Evolutionary conservation across 1,140 invertebrate genomes (phyloP).

Genomic region (Marisa cornuarietis): DNA sequence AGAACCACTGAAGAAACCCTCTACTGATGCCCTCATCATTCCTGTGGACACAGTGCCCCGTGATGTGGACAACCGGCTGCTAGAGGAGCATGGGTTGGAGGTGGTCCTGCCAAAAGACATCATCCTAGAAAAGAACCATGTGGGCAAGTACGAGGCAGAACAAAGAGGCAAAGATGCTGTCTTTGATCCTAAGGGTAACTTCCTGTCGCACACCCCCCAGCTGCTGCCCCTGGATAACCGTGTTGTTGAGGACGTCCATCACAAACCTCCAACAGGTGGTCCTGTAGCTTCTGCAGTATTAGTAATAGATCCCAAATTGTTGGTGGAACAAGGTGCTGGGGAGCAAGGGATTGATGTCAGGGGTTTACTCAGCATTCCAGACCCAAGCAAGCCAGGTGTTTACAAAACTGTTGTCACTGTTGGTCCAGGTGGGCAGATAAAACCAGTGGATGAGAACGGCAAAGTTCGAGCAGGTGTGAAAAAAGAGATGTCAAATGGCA

Average conservation of each 20-base stretch:
- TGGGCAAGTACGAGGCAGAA: constrained; percentile 53
- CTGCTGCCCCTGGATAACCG: too few species aligned
- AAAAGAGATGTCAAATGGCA: background rate
- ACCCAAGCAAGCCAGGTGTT: constrained; percentile 9
- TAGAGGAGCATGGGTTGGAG: constrained; percentile 54
- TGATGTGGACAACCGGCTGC: constrained; percentile 55
- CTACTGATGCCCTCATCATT: constrained; percentile 42
- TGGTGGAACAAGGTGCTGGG: background rate
- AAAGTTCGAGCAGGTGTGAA: background rate
- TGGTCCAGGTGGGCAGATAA: constrained; percentile 12
- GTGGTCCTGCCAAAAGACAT: constrained; percentile 32
- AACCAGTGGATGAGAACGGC: background rate
- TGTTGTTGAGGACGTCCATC: too few species aligned
- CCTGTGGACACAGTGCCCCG: constrained; percentile 41
- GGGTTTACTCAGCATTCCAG: constrained; percentile 12
- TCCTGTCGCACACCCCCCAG: too few species aligned
- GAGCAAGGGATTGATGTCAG: constrained; percentile 5
- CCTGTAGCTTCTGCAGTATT: too few species aligned
- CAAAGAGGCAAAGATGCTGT: constrained; percentile 37
- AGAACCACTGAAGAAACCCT: constrained; percentile 48
- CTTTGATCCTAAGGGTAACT: background rate
- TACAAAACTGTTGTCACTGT: constrained; percentile 18
- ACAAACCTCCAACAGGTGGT: too few species aligned
- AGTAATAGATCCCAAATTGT: too few species aligned
- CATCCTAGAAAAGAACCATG: constrained; percentile 37